phyloP scores from a whole-genome alignment of 2,888 invertebrate species.

The Xylota segnis region DNA sequence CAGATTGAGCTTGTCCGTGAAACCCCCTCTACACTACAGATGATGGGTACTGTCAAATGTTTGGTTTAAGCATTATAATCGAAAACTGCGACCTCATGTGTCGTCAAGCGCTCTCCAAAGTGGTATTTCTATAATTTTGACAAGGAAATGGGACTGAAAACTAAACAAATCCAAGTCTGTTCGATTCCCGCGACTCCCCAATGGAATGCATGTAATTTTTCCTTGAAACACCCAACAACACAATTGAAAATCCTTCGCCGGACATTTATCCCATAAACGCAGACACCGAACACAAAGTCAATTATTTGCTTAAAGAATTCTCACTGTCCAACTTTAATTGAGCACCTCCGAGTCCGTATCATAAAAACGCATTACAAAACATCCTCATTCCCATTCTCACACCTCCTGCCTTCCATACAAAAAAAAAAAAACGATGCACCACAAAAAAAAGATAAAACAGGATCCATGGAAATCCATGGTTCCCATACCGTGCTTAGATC shows the following conservation, averaged over 20 bases:
- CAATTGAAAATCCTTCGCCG: slow-evolving; percentile 5
- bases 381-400: slow-evolving; percentile 65
- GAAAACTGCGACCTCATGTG: too few relatives aligned
- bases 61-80: too few relatives aligned
- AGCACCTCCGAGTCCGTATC: slow-evolving; percentile 40
- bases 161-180: too few relatives aligned
- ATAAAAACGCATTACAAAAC: slow-evolving; percentile 54
- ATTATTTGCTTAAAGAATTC: slow-evolving; percentile 48
- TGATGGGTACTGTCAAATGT: too few relatives aligned
- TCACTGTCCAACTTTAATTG: slow-evolving; percentile 33
- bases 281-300: slow-evolving; percentile 22
- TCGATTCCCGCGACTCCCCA: neutral
- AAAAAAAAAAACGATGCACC: slow-evolving; percentile 9
- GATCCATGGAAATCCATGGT: slow-evolving; percentile 49
- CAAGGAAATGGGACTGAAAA: too few relatives aligned
- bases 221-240: neutral
- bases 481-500: slow-evolving; percentile 35
- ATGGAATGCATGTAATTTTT: neutral
- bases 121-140: too few relatives aligned
- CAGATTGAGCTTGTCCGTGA: too few relatives aligned
- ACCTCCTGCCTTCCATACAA: slow-evolving; percentile 40
- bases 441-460: slow-evolving; percentile 32
- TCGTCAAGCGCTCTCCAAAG: too few relatives aligned
- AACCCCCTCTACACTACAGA: too few relatives aligned
- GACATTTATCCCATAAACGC: slow-evolving; percentile 7